Evolutionary conservation across 1,140 invertebrate species (phyloP).

Genomic region (Nixonia krombeini): DNA sequence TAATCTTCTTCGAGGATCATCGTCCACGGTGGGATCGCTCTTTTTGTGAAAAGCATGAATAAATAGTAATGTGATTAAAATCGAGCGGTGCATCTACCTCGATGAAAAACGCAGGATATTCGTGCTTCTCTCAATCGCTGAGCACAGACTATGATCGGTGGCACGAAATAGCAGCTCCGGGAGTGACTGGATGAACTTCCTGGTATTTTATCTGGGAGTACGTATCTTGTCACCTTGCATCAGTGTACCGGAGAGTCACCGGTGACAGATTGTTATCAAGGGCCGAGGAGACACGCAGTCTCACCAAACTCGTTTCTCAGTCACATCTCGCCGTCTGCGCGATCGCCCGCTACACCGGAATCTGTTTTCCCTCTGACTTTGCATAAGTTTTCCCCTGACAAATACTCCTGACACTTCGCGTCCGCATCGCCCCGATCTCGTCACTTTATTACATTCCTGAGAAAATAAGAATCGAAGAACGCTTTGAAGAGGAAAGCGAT

Average conservation of each 20-base stretch:
- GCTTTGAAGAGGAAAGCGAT: conserved; percentile 21
- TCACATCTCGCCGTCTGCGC: conserved; percentile 17
- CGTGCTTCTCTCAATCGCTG: not conserved
- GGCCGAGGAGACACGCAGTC: conserved; percentile 60
- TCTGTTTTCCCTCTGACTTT: too few species aligned
- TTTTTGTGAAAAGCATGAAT: too few species aligned
- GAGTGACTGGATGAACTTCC: conserved; percentile 50
- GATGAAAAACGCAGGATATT: not conserved
- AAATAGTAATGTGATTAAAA: too few species aligned
- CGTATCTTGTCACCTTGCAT: conserved; percentile 58
- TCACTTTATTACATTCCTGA: too few species aligned
- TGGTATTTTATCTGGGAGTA: conserved; percentile 61
- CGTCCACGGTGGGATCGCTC: too few species aligned
- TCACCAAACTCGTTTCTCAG: conserved; percentile 48
- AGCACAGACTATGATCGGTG: not conserved
- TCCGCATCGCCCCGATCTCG: too few species aligned
- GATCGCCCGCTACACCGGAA: too few species aligned
- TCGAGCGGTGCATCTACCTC: too few species aligned
- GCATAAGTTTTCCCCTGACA: too few species aligned
- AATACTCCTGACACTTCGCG: too few species aligned
- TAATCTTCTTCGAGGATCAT: too few species aligned
- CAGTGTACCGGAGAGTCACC: conserved; percentile 49
- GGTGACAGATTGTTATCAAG: conserved; percentile 65
- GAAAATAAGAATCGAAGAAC: too few species aligned
- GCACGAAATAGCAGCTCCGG: conserved; percentile 24